Conservation (phyloP, 2,888 invertebrate genomes). For the Heteropelma amictum region DNA sequence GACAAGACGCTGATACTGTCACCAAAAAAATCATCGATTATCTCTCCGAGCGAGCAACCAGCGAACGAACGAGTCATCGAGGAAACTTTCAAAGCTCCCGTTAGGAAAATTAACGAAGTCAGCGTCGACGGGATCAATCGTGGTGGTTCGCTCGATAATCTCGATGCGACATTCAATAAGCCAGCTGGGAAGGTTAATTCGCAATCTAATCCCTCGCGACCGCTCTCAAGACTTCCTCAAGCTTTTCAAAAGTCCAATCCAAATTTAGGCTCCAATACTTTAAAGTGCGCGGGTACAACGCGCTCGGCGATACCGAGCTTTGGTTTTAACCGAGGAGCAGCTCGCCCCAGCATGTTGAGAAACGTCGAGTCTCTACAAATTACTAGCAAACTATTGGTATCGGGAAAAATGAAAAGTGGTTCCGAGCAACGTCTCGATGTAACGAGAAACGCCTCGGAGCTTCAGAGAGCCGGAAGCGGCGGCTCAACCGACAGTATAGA, state of each 20-base stretch:
- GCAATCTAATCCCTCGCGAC: conserved; percentile 62
- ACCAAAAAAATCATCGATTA: background rate
- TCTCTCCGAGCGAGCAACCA: conserved; percentile 12
- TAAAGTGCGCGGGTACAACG: conserved; percentile 55
- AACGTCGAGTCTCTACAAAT: conserved; percentile 60
- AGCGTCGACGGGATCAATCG: conserved; percentile 16
- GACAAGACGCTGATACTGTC: conserved; percentile 7
- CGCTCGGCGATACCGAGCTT: conserved; percentile 55
- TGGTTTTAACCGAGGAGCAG: conserved; percentile 64
- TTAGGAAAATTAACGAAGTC: background rate
- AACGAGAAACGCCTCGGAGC: conserved; percentile 61
- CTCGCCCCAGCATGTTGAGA: conserved; percentile 66
- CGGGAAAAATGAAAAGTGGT: conserved; percentile 68
- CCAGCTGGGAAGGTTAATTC: conserved; percentile 55
- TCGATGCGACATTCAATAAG: conserved; percentile 59
- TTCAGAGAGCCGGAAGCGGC: conserved; percentile 61
- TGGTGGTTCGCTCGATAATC: conserved; percentile 52
- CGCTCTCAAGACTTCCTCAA: conserved; percentile 70
- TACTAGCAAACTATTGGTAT: conserved; percentile 59
- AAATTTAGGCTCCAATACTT: conserved; percentile 69
- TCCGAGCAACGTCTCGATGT: conserved; percentile 71
- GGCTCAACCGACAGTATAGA: conserved; percentile 75
- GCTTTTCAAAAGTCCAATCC: conserved; percentile 75
- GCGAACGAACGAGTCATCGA: background rate
- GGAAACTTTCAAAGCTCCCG: conserved; percentile 23